A percentile compares a stretch with the other conserved stretches of the same genome.
These are phyloP conservation scores for Lasioglossum vierecki DNA, from an alignment of 2,888 invertebrate genomes.

Conservation along the genomic window DNA sequence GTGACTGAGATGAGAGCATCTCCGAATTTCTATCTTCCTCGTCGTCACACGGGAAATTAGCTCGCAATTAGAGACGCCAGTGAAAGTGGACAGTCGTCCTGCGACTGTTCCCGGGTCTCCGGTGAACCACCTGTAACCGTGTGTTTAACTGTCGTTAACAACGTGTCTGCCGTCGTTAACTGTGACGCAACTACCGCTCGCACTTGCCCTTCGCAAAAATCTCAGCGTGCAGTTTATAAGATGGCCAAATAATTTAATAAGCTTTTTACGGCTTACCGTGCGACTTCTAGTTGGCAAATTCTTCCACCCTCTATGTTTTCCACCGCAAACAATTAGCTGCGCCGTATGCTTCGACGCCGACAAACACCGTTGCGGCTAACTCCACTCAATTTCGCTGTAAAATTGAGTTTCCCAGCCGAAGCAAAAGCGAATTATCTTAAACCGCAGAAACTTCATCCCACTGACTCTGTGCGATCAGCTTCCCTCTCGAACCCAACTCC, in stretches of 20 bases:
- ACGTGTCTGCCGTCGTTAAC: background rate
- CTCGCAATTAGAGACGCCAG: conserved; percentile 1
- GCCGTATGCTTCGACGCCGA: background rate
- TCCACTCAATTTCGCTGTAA: background rate
- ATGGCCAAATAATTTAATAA: background rate
- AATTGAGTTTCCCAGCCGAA: background rate
- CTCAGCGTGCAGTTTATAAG: background rate
- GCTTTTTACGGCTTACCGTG: background rate
- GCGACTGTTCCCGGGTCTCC: background rate
- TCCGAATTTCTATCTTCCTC: background rate
- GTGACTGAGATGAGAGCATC: background rate
- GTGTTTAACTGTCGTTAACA: conserved; percentile 5
- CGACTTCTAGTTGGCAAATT: background rate
- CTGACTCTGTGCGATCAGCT: background rate
- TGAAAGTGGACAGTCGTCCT: conserved; percentile 7
- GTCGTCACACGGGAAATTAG: background rate
- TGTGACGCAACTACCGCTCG: background rate
- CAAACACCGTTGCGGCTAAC: background rate
- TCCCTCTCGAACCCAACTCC: background rate
- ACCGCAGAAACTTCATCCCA: background rate
- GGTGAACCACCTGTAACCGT: conserved; percentile 14
- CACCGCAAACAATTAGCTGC: background rate
- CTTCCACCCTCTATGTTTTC: background rate
- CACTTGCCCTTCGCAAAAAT: background rate
- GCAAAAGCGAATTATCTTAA: background rate